Base-by-base conservation (phyloP, 2,113 vertebrate genomes). In the Suncus etruscus region DNA sequence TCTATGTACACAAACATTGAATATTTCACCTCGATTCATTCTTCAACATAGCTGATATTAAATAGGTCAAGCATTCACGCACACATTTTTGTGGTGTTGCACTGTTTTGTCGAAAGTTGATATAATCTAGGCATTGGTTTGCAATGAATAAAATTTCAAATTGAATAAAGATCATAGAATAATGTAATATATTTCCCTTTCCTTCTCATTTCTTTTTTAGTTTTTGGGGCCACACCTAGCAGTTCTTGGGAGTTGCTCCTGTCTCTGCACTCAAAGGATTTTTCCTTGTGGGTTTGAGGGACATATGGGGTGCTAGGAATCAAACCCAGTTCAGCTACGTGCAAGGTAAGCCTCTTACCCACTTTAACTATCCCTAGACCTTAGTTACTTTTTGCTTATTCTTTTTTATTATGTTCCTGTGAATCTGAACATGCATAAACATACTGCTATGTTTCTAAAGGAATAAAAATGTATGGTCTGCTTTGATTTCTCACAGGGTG, bases 41-140 rank as follows among this genome's bases (percentile, higher is more conserved):
- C 73, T 95, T 91, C 68, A 81, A 58, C 69, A 78, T 85, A 74
- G 85, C 31, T 92, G 66, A 65, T 84, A 76, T 85, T 76, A 80
- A 11, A 74, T 83, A 89, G 25, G 25, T 72, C 72, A 94, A 78
- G 10, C 69, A 72, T 91, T 31, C 48, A 76, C 32, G 50, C 31
- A 82, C 47, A 76, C 3, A 24, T 58, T 78, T 78, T 92, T 74
- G 20, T 63, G 31, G 16, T 29, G 86, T 47, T 25, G 24, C 50
- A 61, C 63, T 91, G 45, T 86, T 85, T 84, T 92, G 27, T 81
- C 47, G 86, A 84, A 54, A 85, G 14, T 16, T 95, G 22, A 50
- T 39, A 75, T 83, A 76, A 66, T 74, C 1, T 29, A 68, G 70
- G 50, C 31, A 83, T 90, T 31, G 78, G 50, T n/a, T 83, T 89